Evolutionary conservation across 92 coral and sea anemone genomes (phyloP), one percentile per base, ranked within the genome.

Genomic region (Epizoanthus scotinus): DNA sequence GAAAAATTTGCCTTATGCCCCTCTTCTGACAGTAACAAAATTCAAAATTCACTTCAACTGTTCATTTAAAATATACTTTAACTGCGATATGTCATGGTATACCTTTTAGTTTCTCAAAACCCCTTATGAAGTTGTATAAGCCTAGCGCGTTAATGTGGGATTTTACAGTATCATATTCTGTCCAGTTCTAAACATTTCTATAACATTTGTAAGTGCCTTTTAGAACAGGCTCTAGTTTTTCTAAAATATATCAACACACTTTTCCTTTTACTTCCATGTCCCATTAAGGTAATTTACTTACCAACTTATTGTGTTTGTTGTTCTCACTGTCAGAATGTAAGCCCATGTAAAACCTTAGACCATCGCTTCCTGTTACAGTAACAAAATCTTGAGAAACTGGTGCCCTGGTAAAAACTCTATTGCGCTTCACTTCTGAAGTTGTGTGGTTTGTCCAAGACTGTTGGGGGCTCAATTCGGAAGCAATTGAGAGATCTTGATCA

Each of bases 291-390:
- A 8, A 18, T 7, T 67, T 21, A 27, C 72, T 38, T 31, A 54
- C 77, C 18, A 24, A 21, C 57, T 53, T 70, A 49, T 59, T 83
- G 8, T 77, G 27, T 17, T 77, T 27, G 15, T 90, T 84, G 71
- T 75, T 53, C 19, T 81, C 83, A 24, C 85, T 80, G 29, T 91
- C 94, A 52, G 83, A 77, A 8, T 83, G 77, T 66, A 93, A 47
- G 19, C 84, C 79, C 64, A 95, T 87, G 70, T 85, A 96, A 73
- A 96, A 88, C 36, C 99, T 91, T 69, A 89, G 90, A 6, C 99
- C 99, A 86, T 96, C 94, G 12, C 85, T 89, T 56, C 93, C 85
- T 21, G 98, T 91, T 17, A 96, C 60, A 1, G 98, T 64, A 4
- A 96, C 86, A 27, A 88, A 81, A 27, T 96, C 98, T 50, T 87